phyloP scores from a whole-genome alignment of 1,140 invertebrate species.

The Antheraea pernyi region DNA sequence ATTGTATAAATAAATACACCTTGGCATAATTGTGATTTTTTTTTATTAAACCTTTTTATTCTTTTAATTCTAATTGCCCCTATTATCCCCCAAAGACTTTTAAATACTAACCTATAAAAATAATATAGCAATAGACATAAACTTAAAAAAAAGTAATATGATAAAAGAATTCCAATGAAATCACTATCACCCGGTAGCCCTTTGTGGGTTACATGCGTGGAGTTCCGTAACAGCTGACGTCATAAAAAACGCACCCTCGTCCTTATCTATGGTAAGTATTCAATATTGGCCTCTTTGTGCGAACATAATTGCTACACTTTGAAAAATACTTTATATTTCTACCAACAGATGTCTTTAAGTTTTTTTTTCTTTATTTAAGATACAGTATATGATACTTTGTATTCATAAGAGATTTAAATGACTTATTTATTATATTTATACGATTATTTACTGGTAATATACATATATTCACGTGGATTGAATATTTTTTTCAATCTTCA shows the following conservation, averaged over 20 bases:
- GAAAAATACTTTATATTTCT: background rate
- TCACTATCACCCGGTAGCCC: background rate
- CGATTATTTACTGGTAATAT: too few species aligned
- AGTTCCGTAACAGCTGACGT: constrained; percentile 5
- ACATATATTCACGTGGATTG: too few species aligned
- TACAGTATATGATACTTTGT: background rate
- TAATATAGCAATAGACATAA: too few species aligned
- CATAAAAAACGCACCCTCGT: constrained; percentile 4
- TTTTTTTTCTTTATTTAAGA: background rate
- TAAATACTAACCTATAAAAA: too few species aligned
- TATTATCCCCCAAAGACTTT: too few species aligned
- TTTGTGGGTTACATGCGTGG: background rate
- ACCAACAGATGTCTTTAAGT: constrained; percentile 3
- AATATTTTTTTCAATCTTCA: too few species aligned
- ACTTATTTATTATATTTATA: too few species aligned
- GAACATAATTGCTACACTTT: constrained; percentile 4
- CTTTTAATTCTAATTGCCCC: too few species aligned
- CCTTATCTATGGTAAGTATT: constrained; percentile 3
- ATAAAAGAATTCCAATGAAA: background rate
- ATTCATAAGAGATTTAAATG: too few species aligned
- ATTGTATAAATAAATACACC: too few species aligned
- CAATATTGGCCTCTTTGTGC: constrained; percentile 5
- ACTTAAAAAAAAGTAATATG: background rate
- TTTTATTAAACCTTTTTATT: too few species aligned
- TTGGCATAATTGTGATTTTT: background rate